Evolutionary conservation across 1,140 invertebrate species (phyloP).

Genomic region (Ganaspis sp.): DNA sequence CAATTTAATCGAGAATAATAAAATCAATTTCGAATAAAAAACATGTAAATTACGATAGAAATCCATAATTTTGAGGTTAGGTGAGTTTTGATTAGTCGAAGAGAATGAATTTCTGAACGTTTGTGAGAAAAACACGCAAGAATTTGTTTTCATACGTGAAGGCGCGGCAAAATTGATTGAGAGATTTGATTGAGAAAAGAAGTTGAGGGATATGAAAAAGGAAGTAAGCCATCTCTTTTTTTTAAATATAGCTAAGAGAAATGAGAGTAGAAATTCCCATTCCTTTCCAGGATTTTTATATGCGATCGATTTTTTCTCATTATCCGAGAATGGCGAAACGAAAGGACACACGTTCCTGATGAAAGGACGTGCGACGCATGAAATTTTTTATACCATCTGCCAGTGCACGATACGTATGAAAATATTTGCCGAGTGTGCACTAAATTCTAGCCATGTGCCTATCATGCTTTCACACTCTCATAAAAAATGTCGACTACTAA

Average conservation of each 20-base stretch:
- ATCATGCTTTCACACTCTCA: not conserved
- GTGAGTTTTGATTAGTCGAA: too few relatives aligned
- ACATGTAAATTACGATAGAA: too few relatives aligned
- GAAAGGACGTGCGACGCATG: not conserved
- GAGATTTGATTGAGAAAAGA: too few relatives aligned
- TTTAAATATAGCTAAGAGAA: not conserved
- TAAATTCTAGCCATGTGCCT: not conserved
- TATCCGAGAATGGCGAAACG: not conserved
- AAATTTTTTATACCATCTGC: not conserved
- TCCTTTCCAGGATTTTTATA: not conserved
- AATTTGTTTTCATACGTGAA: too few relatives aligned
- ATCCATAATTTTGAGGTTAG: too few relatives aligned
- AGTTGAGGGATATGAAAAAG: not conserved
- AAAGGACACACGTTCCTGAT: conserved; percentile 9
- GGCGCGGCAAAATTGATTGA: too few relatives aligned
- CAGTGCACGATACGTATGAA: not conserved
- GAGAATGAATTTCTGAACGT: too few relatives aligned
- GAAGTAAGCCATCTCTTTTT: not conserved
- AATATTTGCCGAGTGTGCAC: not conserved
- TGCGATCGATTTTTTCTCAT: not conserved
- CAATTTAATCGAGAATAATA: too few relatives aligned
- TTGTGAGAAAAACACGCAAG: too few relatives aligned
- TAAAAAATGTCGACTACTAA: not conserved
- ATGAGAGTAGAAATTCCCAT: not conserved
- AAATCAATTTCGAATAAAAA: too few relatives aligned